Conservation (phyloP, 2,113 vertebrate genomes). For the Salvator merianae region DNA sequence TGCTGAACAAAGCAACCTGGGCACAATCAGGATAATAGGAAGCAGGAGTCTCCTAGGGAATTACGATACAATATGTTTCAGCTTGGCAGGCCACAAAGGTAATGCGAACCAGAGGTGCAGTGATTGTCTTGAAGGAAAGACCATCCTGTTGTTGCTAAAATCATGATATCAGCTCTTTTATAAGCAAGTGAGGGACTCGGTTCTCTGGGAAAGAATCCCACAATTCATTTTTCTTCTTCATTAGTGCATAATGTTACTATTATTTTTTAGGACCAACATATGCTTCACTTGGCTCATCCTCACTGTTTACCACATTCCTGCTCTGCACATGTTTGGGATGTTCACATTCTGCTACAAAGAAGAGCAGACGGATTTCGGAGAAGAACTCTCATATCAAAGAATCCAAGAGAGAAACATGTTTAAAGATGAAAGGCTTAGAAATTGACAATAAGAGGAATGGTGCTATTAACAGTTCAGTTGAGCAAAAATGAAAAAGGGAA, state of each 20-base stretch:
- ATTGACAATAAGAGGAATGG: background rate
- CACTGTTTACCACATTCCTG: slow-evolving; percentile 49
- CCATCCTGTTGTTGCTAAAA: background rate
- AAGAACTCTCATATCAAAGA: slow-evolving; percentile 19
- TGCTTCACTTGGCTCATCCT: slow-evolving; percentile 54
- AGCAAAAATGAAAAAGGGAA: background rate
- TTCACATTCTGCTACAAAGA: slow-evolving; percentile 23
- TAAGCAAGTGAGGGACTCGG: background rate
- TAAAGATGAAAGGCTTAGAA: background rate
- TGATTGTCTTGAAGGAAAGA: background rate
- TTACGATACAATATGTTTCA: background rate
- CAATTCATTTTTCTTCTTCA: slow-evolving; percentile 35
- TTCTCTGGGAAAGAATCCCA: slow-evolving; percentile 44
- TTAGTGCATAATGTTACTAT: slow-evolving; percentile 40
- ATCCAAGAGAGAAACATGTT: background rate
- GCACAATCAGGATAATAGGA: slow-evolving; percentile 3
- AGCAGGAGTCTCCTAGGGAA: background rate
- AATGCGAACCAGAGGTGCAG: background rate
- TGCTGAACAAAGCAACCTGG: background rate
- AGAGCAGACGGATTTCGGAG: slow-evolving; percentile 28
- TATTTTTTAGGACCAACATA: slow-evolving; percentile 37
- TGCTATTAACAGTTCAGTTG: background rate
- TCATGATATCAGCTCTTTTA: background rate
- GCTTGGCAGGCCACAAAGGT: background rate
- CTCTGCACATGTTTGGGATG: slow-evolving; percentile 46